phyloP scores from a whole-genome alignment of 2,888 invertebrate species.

The Scaptomyza cyrtandrae region DNA sequence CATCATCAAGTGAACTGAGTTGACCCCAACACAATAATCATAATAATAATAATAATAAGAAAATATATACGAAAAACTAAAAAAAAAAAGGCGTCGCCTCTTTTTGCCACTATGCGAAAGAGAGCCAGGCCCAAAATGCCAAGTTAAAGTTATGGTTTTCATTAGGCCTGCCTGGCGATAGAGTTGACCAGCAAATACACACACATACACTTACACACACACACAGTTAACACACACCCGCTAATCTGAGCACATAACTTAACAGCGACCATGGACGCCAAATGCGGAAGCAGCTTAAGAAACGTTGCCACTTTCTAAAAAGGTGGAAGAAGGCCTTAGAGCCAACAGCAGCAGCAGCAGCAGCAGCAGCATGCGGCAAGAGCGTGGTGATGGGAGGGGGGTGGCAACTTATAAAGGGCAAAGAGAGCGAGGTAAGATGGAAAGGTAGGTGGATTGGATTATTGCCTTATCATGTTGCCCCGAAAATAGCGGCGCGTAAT shows the following conservation, averaged over 20 bases:
- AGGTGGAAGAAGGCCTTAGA: conserved; percentile 20
- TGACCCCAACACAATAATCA: conserved; percentile 31
- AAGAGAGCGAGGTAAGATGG: not conserved
- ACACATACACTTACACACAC: conserved; percentile 15
- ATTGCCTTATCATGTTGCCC: conserved; percentile 51
- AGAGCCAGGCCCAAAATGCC: conserved; percentile 54
- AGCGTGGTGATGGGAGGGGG: too few species aligned
- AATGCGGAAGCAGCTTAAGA: conserved; percentile 61
- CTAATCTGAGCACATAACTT: conserved; percentile 78
- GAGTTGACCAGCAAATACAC: conserved; percentile 36
- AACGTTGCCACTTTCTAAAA: conserved; percentile 62
- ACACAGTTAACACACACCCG: conserved; percentile 74
- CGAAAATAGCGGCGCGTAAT: conserved; percentile 68
- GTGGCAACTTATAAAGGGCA: too few species aligned
- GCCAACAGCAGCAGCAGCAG: too few species aligned
- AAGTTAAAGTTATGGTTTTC: conserved; percentile 75
- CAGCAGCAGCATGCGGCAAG: not conserved
- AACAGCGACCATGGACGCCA: conserved; percentile 44
- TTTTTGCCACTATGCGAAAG: conserved; percentile 21
- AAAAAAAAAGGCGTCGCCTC: conserved; percentile 40
- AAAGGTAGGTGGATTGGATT: conserved; percentile 7
- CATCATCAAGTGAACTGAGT: not conserved
- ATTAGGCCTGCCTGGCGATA: conserved; percentile 58
- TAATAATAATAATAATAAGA: not conserved
- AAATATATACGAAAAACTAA: not conserved